Evolutionary conservation across 2,888 invertebrate species (phyloP), one percentile per base, ranked within the genome.

Genomic region (Xestia sexstrigata): DNA sequence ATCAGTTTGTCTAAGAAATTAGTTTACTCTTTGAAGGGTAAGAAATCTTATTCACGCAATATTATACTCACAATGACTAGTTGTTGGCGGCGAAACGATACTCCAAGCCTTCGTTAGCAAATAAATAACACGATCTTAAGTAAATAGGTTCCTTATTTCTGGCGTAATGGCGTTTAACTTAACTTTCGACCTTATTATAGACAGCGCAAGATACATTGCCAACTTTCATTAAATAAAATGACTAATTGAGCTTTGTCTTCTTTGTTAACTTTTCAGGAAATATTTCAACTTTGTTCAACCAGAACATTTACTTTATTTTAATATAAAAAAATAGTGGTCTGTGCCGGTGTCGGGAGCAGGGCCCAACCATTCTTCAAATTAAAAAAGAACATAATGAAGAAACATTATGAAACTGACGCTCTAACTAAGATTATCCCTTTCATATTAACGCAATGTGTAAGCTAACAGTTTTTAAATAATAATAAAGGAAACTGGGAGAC

Each of bases 111-210:
- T 72, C 52, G 35, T 80, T 78, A 77, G 65, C 70, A 74, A 82
- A 81, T 78, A 83, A 78, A 85, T 76, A 80, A 69, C 71, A 73
- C 63, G 30, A 73, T 58, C 52, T 70, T 78, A 74, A 74, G 63
- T 78, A 82, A 84, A 85, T 84, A 78, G 45, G 81, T 62, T 71
- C 70, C 74, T 74, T 81, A 74, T 65, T 78, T 68, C 74, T 72
- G 60, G 30, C 39, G 55, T 70, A 72, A 78, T 74, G 75, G 73
- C 71, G 26, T 81, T 76, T 74, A 86, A 86, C 66, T 82, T 86
- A 79, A 73, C 47, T 70, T 47, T 47, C 47, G 66, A 73, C 62
- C 65, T 83, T 69, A 76, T 83, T 79, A 58, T 66, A 55, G 74
- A 71, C 65, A 45, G 55, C 39, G 30, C 35, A 79, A 49, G 35